Conservation (phyloP, 2,888 invertebrate species). For the Oxyscelio sp. region DNA sequence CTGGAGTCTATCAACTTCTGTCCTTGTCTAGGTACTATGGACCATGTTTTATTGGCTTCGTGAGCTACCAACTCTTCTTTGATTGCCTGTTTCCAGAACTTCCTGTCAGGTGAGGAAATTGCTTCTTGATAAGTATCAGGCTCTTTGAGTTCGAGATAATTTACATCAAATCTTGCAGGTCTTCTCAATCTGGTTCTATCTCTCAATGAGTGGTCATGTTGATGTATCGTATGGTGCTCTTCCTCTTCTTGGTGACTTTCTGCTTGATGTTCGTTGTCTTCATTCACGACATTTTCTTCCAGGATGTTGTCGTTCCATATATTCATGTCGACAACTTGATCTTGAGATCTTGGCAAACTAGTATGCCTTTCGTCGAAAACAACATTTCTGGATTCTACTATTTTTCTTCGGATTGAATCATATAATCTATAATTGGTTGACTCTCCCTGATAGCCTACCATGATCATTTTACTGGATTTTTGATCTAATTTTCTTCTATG, state of each 20-base stretch:
- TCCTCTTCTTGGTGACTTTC: not conserved
- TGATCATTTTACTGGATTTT: slow-evolving; percentile 66
- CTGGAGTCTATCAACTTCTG: slow-evolving; percentile 50
- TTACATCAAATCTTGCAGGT: slow-evolving; percentile 19
- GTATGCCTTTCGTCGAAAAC: slow-evolving; percentile 51
- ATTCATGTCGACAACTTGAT: too few species aligned
- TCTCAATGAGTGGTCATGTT: not conserved
- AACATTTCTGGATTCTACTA: slow-evolving; percentile 42
- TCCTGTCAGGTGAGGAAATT: slow-evolving; percentile 2
- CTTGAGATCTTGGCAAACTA: too few species aligned
- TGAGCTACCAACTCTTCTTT: slow-evolving; percentile 45
- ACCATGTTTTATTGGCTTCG: slow-evolving; percentile 57
- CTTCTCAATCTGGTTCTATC: slow-evolving; percentile 17
- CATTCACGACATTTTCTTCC: not conserved
- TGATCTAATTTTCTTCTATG: slow-evolving; percentile 70
- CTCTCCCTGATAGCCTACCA: slow-evolving; percentile 72
- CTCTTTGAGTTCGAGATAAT: slow-evolving; percentile 20
- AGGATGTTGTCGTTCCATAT: too few species aligned
- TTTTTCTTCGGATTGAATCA: slow-evolving; percentile 27
- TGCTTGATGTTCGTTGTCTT: not conserved
- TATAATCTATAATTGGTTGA: slow-evolving; percentile 57
- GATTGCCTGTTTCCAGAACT: slow-evolving; percentile 42
- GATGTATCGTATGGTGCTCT: not conserved
- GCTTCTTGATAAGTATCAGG: slow-evolving; percentile 53
- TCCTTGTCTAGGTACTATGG: slow-evolving; percentile 2